A percentile compares a stretch with the other conserved stretches of the same genome.
Conservation (phyloP, 2,113 vertebrate genomes). For the Pontoporia blainvillei region DNA sequence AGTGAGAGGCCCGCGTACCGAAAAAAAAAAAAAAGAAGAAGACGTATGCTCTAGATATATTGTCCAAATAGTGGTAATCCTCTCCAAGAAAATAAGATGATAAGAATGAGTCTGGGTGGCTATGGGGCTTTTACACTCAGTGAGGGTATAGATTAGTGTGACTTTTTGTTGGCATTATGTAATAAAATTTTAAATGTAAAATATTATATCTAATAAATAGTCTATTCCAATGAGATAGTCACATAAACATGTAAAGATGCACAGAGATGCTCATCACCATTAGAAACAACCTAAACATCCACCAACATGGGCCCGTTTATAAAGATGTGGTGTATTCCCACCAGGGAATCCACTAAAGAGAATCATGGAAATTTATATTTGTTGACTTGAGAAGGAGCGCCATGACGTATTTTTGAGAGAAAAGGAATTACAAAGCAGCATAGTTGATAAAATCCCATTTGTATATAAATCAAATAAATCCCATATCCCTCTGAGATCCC, state of each 20-base stretch:
- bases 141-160: not conserved
- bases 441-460: not conserved
- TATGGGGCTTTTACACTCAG: not conserved
- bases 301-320: not conserved
- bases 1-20: too few relatives aligned
- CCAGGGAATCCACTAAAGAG: not conserved
- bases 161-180: not conserved
- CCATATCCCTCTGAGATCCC: not conserved
- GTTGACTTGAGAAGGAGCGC: not conserved
- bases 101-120: not conserved
- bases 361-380: not conserved
- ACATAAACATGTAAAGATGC: slow-evolving; percentile 3
- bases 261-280: not conserved
- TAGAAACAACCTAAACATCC: not conserved
- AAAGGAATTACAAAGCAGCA: not conserved
- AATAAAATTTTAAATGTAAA: not conserved
- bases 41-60: not conserved
- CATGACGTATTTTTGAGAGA: not conserved
- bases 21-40: too few relatives aligned
- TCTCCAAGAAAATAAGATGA: not conserved
- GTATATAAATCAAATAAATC: not conserved
- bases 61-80: not conserved
- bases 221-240: not conserved
- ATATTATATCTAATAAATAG: not conserved
- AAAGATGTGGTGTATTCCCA: not conserved